Evolutionary conservation across 2,888 invertebrate genomes (phyloP).

Genomic region (Eilema sororculum): DNA sequence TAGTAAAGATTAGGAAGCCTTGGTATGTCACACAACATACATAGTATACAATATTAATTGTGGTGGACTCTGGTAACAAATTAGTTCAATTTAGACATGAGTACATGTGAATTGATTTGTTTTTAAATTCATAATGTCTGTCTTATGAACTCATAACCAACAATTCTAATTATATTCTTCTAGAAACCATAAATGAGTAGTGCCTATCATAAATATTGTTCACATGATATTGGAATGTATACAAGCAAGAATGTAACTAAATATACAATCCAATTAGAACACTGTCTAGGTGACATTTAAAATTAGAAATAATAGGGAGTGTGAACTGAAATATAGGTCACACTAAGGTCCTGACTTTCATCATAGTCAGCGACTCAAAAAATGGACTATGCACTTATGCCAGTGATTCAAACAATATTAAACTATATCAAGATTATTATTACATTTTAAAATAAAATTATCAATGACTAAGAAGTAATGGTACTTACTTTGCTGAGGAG

Average conservation of each 20-base stretch:
- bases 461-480: constrained; percentile 22
- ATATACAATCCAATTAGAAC: constrained; percentile 57
- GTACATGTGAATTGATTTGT: background rate
- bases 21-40: constrained; percentile 51
- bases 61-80: background rate
- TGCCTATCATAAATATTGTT: background rate
- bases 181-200: background rate
- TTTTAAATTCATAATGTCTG: background rate
- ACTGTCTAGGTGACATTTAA: constrained; percentile 72
- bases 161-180: background rate
- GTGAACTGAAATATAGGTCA: constrained; percentile 73
- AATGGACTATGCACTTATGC: constrained; percentile 30
- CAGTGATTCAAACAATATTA: constrained; percentile 23
- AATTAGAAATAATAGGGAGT: constrained; percentile 79
- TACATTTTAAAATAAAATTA: constrained; percentile 9
- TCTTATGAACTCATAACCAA: background rate
- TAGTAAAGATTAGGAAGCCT: constrained; percentile 61
- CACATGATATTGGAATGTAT: constrained; percentile 7
- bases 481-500: constrained; percentile 56
- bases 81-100: background rate
- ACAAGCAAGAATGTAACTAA: constrained; percentile 33
- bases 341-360: constrained; percentile 71
- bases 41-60: constrained; percentile 36
- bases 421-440: constrained; percentile 34
- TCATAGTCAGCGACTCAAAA: constrained; percentile 53